These are phyloP conservation scores for Brachionus calyciflorus DNA, from an alignment of 1,140 invertebrate species.

Conservation along the genomic window DNA sequence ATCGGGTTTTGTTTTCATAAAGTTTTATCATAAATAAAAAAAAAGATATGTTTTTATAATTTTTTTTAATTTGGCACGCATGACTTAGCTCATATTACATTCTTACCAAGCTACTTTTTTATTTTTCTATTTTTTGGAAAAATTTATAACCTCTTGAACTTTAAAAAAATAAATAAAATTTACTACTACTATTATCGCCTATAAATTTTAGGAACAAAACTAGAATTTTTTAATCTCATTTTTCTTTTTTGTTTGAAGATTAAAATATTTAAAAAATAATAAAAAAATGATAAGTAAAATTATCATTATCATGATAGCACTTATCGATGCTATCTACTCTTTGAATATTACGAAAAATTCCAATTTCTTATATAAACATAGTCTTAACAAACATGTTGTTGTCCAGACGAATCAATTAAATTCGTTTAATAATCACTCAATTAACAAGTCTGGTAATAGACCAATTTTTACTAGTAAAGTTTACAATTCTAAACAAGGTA, in stretches of 20 bases:
- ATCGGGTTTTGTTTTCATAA: constrained; percentile 31
- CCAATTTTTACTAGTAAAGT: not conserved
- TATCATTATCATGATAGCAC: not conserved
- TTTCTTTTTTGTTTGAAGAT: not conserved
- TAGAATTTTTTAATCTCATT: no score
- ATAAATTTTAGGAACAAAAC: no score
- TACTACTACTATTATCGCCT: constrained; percentile 19
- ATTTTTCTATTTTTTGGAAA: not conserved
- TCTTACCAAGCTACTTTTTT: not conserved
- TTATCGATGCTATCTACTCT: constrained; percentile 6
- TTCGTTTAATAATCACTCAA: not conserved
- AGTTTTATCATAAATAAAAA: constrained; percentile 26
- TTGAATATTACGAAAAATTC: not conserved
- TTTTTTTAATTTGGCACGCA: constrained; percentile 32
- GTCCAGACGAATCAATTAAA: not conserved
- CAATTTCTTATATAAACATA: constrained; percentile 8
- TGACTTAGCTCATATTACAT: constrained; percentile 37
- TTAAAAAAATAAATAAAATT: not conserved
- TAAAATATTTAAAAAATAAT: not conserved
- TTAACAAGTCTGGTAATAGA: not conserved
- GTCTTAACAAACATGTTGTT: not conserved
- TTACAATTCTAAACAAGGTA: not conserved
- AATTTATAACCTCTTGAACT: constrained; percentile 44
- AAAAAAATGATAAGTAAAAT: constrained; percentile 25
- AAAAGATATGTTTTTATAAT: constrained; percentile 25